Evolutionary conservation across 1,140 invertebrate genomes (phyloP).

Genomic region (Lepidotrigona ventralis): DNA sequence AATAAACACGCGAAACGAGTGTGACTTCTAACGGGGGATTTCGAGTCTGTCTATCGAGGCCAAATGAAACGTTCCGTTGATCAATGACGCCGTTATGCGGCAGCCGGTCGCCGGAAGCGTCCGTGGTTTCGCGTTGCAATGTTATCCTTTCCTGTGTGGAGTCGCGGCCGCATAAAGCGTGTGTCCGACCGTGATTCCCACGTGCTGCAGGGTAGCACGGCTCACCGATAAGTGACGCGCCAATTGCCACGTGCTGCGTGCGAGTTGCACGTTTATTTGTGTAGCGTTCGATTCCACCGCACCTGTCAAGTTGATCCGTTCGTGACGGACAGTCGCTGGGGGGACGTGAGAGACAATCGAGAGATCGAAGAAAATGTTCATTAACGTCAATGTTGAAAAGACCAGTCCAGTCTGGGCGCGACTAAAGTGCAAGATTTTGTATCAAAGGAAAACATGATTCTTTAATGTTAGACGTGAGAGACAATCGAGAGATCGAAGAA

Average conservation of each 20-base stretch:
- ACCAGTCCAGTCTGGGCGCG: no score
- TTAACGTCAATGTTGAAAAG: no score
- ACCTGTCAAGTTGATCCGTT: not conserved
- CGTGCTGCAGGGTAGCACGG: not conserved
- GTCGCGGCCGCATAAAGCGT: conserved; percentile 4
- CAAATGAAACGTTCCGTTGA: conserved; percentile 46
- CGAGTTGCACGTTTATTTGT: not conserved
- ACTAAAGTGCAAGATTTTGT: no score
- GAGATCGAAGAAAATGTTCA: not conserved
- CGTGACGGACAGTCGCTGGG: not conserved
- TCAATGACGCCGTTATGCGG: conserved; percentile 29
- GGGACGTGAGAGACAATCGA: not conserved
- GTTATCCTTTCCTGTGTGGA: conserved; percentile 14
- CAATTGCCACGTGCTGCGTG: conserved; percentile 11
- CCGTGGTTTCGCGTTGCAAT: conserved; percentile 16
- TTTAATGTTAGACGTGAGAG: not conserved
- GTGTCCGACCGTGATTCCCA: conserved; percentile 16
- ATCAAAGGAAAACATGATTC: no score
- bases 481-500: not conserved
- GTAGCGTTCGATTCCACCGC: not conserved
- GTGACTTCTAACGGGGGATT: conserved; percentile 16
- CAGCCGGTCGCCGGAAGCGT: not conserved
- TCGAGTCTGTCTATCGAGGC: conserved; percentile 16
- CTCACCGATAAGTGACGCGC: conserved; percentile 19
- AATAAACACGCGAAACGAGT: conserved; percentile 42